A percentile compares a stretch with the other conserved stretches of the same genome.
phyloP scores from a whole-genome alignment of 2,888 invertebrate species.

The Dynastes hyllus region DNA sequence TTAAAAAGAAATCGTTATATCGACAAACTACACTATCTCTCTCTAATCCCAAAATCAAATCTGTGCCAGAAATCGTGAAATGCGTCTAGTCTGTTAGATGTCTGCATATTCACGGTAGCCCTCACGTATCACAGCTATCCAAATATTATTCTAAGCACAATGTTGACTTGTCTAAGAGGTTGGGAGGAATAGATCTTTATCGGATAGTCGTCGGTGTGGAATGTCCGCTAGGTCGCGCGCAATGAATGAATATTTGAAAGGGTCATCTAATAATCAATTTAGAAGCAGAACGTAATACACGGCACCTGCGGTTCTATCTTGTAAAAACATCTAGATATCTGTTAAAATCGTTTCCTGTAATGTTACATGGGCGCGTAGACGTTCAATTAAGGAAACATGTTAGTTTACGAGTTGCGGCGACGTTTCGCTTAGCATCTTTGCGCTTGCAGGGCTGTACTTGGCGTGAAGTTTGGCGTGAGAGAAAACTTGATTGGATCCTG shows the following conservation, averaged over 20 bases:
- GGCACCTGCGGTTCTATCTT: background rate
- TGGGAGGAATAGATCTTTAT: constrained; percentile 18
- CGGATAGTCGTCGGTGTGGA: constrained; percentile 1
- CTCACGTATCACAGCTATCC: background rate
- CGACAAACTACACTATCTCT: no score
- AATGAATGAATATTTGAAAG: constrained; percentile 18
- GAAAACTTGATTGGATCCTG: no score
- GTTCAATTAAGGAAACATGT: constrained; percentile 34
- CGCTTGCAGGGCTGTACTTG: background rate
- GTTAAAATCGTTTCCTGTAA: constrained; percentile 34
- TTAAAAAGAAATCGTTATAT: no score
- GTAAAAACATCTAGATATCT: constrained; percentile 17
- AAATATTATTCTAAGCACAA: constrained; percentile 12
- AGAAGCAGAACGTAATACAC: constrained; percentile 4
- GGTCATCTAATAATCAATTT: constrained; percentile 35
- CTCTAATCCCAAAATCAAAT: background rate
- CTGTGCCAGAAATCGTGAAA: background rate
- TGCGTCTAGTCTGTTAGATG: no score
- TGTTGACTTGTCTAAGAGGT: constrained; percentile 7
- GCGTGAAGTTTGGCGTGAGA: no score
- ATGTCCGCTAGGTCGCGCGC: background rate
- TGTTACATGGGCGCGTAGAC: background rate
- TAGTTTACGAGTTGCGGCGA: constrained; percentile 14
- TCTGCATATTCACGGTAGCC: background rate
- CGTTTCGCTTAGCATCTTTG: background rate